phyloP scores from a whole-genome alignment of 2,888 invertebrate genomes.

The Synanthedon vespiformis region DNA sequence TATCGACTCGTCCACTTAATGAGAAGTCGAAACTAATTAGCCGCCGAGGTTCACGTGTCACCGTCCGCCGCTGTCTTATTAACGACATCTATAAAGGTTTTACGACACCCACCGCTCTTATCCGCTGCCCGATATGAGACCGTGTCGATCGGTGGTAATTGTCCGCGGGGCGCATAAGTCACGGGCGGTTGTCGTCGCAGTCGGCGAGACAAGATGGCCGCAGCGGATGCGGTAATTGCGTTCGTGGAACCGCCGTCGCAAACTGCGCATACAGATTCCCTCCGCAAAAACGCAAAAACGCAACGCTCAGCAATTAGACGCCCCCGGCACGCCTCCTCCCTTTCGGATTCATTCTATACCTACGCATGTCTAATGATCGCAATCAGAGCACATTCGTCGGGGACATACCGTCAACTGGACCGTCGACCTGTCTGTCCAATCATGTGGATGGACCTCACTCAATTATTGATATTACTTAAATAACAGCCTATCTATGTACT shows the following conservation, averaged over 20 bases:
- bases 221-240: conserved; percentile 60
- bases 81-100: conserved; percentile 3
- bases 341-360: too few relatives aligned
- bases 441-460: too few relatives aligned
- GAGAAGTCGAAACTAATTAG: conserved; percentile 41
- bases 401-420: too few relatives aligned
- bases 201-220: conserved; percentile 44
- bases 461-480: too few relatives aligned
- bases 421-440: too few relatives aligned
- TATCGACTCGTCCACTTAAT: conserved; percentile 26
- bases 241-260: conserved; percentile 44
- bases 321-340: conserved; percentile 6
- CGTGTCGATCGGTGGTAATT: conserved; percentile 44
- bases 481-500: too few relatives aligned
- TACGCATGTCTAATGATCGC: too few relatives aligned
- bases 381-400: too few relatives aligned
- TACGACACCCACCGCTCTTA: not conserved
- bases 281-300: conserved; percentile 39
- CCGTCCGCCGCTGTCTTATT: not conserved
- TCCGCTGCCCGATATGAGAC: not conserved
- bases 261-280: conserved; percentile 44
- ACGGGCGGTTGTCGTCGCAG: conserved; percentile 11
- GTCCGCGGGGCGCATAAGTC: conserved; percentile 27
- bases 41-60: conserved; percentile 6
- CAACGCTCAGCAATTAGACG: conserved; percentile 31